These are phyloP conservation scores for Hybognathus amarus DNA, from an alignment of 2,797 vertebrate species.

Conservation along the genomic window DNA sequence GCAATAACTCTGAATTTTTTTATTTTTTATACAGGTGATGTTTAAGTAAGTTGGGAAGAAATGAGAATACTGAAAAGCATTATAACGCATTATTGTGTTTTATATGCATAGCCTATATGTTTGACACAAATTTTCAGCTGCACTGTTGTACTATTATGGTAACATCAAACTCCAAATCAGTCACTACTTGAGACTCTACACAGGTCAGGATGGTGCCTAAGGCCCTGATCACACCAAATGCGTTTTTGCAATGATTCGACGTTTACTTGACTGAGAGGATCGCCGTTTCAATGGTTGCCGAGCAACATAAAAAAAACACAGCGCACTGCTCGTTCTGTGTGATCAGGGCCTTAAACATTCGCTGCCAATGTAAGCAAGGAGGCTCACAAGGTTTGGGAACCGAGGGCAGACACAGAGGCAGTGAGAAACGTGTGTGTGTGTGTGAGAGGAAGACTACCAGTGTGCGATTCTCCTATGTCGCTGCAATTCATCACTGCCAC, in stretches of 20 bases:
- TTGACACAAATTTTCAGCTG: background rate
- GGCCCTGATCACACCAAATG: too few relatives aligned
- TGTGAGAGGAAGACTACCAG: slow-evolving; percentile 78
- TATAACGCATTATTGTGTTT: background rate
- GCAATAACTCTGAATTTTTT: background rate
- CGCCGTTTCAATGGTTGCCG: too few relatives aligned
- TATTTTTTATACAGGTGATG: too few relatives aligned
- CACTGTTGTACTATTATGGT: background rate
- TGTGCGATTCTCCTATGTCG: slow-evolving; percentile 98
- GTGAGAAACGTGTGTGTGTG: background rate
- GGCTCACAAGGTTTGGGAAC: background rate
- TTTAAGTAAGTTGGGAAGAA: background rate
- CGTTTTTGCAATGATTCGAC: too few relatives aligned
- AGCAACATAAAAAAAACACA: too few relatives aligned
- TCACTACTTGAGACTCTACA: background rate
- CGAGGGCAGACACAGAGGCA: background rate
- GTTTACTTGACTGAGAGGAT: too few relatives aligned
- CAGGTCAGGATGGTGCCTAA: background rate
- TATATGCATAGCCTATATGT: background rate
- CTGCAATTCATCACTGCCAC: slow-evolving; percentile 97
- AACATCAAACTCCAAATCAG: background rate
- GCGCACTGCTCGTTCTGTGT: too few relatives aligned
- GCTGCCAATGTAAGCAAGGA: background rate
- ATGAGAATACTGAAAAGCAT: background rate
- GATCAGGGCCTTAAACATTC: background rate